Evolutionary conservation across 2,888 invertebrate species (phyloP), one percentile per base, ranked within the genome.

Genomic region (Acrobasis consociella): DNA sequence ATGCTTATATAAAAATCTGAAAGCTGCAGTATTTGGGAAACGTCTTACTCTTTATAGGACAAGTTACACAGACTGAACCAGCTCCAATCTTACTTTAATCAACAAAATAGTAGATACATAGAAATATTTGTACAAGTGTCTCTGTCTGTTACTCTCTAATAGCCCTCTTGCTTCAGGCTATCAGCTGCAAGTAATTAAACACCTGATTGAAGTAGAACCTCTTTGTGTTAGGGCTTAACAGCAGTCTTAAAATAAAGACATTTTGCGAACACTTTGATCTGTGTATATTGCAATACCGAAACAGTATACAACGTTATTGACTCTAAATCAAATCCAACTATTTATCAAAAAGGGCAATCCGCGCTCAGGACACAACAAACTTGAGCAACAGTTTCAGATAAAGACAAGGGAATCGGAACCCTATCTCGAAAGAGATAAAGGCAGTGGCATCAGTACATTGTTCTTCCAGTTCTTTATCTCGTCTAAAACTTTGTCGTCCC

Each of bases 401-500:
- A 37, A 58, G 46, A 49, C 49, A 53, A 37, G 50, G 53, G 37
- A 61, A 64, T 64, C 42, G 11, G 37, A 49, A 49, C 62, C 63
- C 65, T 65, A 63, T 50, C 16, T 22, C 49, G 16, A 49, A 49
- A 55, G n/a, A 50, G 55, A 61, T 50, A 62, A 60, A 38, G 55
- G 58, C 49, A n/a, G 37, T 9, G 46, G 11, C 22, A 15, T 37
- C n/a, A 65, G 55, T 60, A 63, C 60, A 65, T 62, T 64, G 46
- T 61, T 63, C 52, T 49, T 58, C 42, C 3, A 42, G 42, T 56
- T 42, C 46, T 56, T 56, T 56, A 56, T 56, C 49, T 73, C 70
- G 69, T 74, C 77, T 83, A 84, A 80, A 83, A 84, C 75, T 82
- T 81, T 78, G 75, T 77, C 76, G 76, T 72, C 75, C 77, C 75